Percentiles rank a stretch among this genome's conserved stretches.
Evolutionary conservation across 53 echinoderm and acorn worm genomes (phyloP).

Genomic region (Paelopatides confundens): DNA sequence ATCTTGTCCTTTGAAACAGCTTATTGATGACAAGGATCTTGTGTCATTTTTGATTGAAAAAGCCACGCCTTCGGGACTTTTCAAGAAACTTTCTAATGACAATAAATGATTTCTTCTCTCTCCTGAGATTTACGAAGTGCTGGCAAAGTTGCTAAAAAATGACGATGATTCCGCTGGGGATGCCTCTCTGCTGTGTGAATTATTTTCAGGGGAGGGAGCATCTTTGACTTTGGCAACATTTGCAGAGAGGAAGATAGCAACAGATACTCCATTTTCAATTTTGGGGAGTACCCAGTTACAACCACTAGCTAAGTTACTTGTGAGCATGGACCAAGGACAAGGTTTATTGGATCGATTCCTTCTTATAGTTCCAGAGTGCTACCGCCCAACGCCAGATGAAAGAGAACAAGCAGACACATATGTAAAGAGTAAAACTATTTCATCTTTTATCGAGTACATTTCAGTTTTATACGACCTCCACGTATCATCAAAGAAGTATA

Average conservation of each 20-base stretch:
- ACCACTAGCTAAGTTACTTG: slow-evolving; percentile 44
- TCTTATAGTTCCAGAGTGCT: slow-evolving; percentile 5
- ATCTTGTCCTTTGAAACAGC: slow-evolving; percentile 11
- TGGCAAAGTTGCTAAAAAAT: not conserved
- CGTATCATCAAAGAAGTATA: not conserved
- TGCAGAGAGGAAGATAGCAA: not conserved
- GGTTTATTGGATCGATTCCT: slow-evolving; percentile 45
- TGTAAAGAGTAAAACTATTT: not conserved
- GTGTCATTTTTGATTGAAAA: slow-evolving; percentile 38
- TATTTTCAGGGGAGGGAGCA: slow-evolving; percentile 50
- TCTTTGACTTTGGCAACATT: slow-evolving; percentile 29
- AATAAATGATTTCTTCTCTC: slow-evolving; percentile 13
- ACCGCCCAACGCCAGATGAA: slow-evolving; percentile 4
- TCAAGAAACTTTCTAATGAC: slow-evolving; percentile 28
- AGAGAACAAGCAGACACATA: not conserved
- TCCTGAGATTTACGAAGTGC: slow-evolving; percentile 45
- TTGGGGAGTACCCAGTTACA: slow-evolving; percentile 36
- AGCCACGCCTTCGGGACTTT: slow-evolving; percentile 12
- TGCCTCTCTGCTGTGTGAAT: slow-evolving; percentile 35
- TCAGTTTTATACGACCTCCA: not conserved
- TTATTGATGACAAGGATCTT: slow-evolving; percentile 13
- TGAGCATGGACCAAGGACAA: slow-evolving; percentile 37
- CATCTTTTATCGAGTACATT: not conserved
- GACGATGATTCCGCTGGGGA: slow-evolving; percentile 23
- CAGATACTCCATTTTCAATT: slow-evolving; percentile 36